Percentiles rank a stretch among this genome's conserved stretches.
Evolutionary conservation across 2,888 invertebrate species (phyloP).

Genomic region (Scelioninae gen. 1): DNA sequence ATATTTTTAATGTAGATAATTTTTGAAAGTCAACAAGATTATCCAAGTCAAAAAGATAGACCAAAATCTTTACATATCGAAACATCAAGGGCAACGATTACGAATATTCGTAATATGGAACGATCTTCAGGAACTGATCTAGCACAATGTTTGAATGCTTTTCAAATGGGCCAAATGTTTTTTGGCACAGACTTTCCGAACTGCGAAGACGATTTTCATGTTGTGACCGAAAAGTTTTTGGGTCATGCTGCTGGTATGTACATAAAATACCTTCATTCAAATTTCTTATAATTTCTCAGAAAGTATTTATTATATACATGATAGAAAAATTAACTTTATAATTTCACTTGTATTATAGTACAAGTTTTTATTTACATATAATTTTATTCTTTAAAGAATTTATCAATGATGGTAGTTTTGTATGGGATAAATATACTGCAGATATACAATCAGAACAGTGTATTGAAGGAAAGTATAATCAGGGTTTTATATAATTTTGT

Average conservation of each 20-base stretch:
- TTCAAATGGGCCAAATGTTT: slow-evolving; percentile 90
- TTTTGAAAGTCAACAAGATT: slow-evolving; percentile 90
- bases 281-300: no score
- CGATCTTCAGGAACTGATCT: slow-evolving; percentile 91
- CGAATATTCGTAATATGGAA: slow-evolving; percentile 88
- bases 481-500: neutral
- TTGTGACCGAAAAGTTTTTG: slow-evolving; percentile 92
- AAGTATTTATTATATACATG: no score
- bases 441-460: neutral
- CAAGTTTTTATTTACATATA: neutral
- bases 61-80: slow-evolving; percentile 94
- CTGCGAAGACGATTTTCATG: slow-evolving; percentile 88
- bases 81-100: slow-evolving; percentile 90
- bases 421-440: slow-evolving; percentile 14
- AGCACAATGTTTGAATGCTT: slow-evolving; percentile 90
- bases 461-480: slow-evolving; percentile 37
- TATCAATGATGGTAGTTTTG: slow-evolving; percentile 24
- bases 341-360: no score
- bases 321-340: no score
- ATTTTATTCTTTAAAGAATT: slow-evolving; percentile 37
- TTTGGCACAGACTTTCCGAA: slow-evolving; percentile 92
- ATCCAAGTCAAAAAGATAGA: slow-evolving; percentile 92
- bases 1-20: slow-evolving; percentile 86
- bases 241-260: slow-evolving; percentile 87
- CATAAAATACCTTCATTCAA: no score